phyloP scores from a whole-genome alignment of 2,797 vertebrate species.

The Aplochiton taeniatus region DNA sequence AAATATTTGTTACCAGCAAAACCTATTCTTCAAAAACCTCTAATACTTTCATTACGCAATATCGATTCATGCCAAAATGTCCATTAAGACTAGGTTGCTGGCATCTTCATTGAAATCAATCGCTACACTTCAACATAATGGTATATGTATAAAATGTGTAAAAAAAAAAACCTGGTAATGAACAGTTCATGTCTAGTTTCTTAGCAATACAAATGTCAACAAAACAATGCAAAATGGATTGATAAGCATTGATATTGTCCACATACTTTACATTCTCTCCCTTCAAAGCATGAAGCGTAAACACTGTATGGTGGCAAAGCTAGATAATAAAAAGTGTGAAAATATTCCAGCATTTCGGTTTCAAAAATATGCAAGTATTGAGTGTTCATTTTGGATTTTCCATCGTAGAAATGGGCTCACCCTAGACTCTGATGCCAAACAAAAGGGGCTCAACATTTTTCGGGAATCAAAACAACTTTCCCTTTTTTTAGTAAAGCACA shows the following conservation, averaged over 20 bases:
- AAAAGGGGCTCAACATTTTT: conserved; percentile 13
- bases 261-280: conserved; percentile 32
- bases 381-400: conserved; percentile 36
- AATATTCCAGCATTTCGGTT: conserved; percentile 71
- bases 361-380: conserved; percentile 54
- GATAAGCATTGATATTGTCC: conserved; percentile 19
- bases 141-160: conserved; percentile 22
- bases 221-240: conserved; percentile 52
- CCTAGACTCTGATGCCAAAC: conserved; percentile 35
- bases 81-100: conserved; percentile 70
- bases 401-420: conserved; percentile 50
- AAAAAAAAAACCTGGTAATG: conserved; percentile 19
- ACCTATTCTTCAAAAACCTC: conserved; percentile 49
- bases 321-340: conserved; percentile 59
- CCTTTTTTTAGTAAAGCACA: conserved; percentile 52
- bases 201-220: conserved; percentile 19
- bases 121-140: conserved; percentile 25
- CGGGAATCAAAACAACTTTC: conserved; percentile 43
- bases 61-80: conserved; percentile 49
- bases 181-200: neutral
- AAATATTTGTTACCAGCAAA: conserved; percentile 59
- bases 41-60: conserved; percentile 48
- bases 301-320: conserved; percentile 64
- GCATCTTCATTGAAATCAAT: conserved; percentile 22
- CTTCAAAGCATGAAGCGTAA: conserved; percentile 64